Base-by-base conservation (phyloP, 2,797 vertebrate species). In the Sphaeramia orbicularis region DNA sequence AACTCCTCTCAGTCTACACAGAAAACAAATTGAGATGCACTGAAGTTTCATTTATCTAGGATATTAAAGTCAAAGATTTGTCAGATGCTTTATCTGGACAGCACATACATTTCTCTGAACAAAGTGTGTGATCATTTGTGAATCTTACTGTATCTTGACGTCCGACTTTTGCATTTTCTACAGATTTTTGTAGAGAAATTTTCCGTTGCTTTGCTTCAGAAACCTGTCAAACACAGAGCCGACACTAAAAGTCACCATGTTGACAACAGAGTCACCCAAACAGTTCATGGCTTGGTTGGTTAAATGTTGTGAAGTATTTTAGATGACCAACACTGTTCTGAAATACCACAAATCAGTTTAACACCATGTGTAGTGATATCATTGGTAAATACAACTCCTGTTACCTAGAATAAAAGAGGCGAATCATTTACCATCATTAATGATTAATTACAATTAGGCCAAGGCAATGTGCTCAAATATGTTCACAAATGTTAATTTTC, bases 121-220 rank as follows among this genome's bases (percentile, higher is more conserved):
- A 21, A 12, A 14, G 10, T 37, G 10, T 4, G 3, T 4, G 40
- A 32, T 5, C 4, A 30, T 1, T 13, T 41, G 7, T 30, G 51
- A 16, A 19, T 90, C 94, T 94, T 93, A 99, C 97, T 2, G 95
- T 97, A 68, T 97, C 94, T 80, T 96, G 85, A 44, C 96, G 96
- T 86, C 97, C 98, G 65, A 95, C 84, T 95, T 94, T 97, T 2
- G 94, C 95, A 80, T 95, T 96, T 62, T 95, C 93, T 7, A 96
- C 90, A 8, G 60, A 92, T 76, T 95, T 94, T 60, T 96, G 88
- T 13, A 97, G 81, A 38, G 80, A 76, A 7, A 57, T 81, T 75
- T 95, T 95, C 35, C 95, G 94, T 78, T 95, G 92, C 76, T 86
- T 96, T 63, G 93, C 92, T 43, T 98, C 96, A 30, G 93, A 92